Conservation (phyloP, 2,888 invertebrate genomes). For the Argynnis bischoffii region DNA sequence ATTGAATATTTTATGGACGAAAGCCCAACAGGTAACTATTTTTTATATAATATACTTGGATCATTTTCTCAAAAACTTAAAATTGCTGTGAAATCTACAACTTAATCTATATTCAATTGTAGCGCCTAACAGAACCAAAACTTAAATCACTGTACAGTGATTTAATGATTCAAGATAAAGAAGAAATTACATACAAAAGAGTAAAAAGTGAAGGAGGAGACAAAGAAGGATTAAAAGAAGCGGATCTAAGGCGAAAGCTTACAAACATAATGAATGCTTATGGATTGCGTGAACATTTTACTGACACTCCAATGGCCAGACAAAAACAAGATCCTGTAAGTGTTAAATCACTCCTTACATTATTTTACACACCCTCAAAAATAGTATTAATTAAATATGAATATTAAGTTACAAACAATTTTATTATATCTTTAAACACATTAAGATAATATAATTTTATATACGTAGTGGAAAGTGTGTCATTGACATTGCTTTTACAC, state of each 20-base stretch:
- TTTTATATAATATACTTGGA: not conserved
- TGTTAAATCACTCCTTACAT: slow-evolving; percentile 16
- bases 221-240: slow-evolving; percentile 92
- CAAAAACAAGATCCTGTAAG: slow-evolving; percentile 81
- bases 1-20: slow-evolving; percentile 93
- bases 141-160: slow-evolving; percentile 93
- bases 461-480: not conserved
- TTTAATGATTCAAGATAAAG: slow-evolving; percentile 95
- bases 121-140: slow-evolving; percentile 92
- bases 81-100: not conserved
- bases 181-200: slow-evolving; percentile 92
- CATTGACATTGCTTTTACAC: slow-evolving; percentile 11
- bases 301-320: slow-evolving; percentile 84
- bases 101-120: slow-evolving; percentile 40
- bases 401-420: too few species aligned
- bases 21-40: slow-evolving; percentile 90
- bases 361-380: too few species aligned
- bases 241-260: slow-evolving; percentile 89
- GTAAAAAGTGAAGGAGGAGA: slow-evolving; percentile 91
- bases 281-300: slow-evolving; percentile 90
- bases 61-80: not conserved
- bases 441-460: not conserved
- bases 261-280: slow-evolving; percentile 92
- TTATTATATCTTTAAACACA: not conserved
- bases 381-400: too few species aligned